Conservation (phyloP, 2,888 invertebrate genomes). For the Archips crataeganus region DNA sequence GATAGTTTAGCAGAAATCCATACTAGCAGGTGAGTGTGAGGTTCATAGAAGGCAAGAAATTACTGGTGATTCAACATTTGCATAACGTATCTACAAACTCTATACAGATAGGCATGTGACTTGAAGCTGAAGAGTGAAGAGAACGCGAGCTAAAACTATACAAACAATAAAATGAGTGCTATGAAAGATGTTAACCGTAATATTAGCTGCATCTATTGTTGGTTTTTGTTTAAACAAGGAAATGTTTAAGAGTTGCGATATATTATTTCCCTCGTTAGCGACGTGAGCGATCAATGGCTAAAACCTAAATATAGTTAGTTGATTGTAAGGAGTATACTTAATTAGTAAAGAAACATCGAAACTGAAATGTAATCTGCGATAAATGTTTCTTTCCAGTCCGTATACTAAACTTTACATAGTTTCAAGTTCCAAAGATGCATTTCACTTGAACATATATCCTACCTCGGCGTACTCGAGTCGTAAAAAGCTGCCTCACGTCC, state of each 20-base stretch:
- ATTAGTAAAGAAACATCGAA: not conserved
- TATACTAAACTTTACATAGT: constrained; percentile 90
- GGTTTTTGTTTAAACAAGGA: no score
- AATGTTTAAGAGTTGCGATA: no score
- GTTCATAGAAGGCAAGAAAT: not conserved
- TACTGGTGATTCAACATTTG: constrained; percentile 1
- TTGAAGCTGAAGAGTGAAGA: not conserved
- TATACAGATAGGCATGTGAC: not conserved
- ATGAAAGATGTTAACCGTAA: no score
- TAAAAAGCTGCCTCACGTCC: constrained; percentile 86
- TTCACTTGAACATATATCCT: constrained; percentile 93
- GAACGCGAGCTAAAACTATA: no score
- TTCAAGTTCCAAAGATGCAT: constrained; percentile 91
- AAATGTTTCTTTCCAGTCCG: constrained; percentile 76
- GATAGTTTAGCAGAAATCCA: constrained; percentile 87
- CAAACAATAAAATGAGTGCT: no score
- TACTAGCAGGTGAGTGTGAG: constrained; percentile 80
- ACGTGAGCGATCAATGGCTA: no score
- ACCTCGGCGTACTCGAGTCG: constrained; percentile 90
- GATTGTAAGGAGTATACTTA: no score
- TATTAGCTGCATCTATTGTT: no score
- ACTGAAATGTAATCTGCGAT: not conserved
- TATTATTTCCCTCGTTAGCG: not conserved
- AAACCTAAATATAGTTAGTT: no score
- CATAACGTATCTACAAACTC: not conserved